These are phyloP conservation scores for Cephus nigrinus DNA, from an alignment of 2,888 invertebrate species.

Conservation along the genomic window DNA sequence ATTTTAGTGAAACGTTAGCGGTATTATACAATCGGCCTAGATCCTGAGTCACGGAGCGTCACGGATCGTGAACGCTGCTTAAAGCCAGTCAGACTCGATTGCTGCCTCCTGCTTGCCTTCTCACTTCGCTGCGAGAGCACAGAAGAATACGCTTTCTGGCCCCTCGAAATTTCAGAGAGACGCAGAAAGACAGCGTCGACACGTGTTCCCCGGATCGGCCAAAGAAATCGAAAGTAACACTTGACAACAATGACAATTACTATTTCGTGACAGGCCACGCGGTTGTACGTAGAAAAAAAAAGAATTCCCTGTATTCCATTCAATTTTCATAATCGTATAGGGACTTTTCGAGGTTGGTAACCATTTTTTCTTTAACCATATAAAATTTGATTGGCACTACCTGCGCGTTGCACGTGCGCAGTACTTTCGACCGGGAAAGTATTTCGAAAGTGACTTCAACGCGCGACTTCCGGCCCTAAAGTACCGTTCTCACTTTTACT, in stretches of 20 bases:
- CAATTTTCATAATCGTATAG: neutral
- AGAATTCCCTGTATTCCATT: neutral
- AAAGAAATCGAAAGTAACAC: neutral
- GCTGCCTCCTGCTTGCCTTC: neutral
- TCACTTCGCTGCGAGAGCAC: neutral
- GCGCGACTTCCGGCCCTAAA: slow-evolving; percentile 18
- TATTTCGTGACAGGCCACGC: neutral
- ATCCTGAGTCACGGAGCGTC: slow-evolving; percentile 65
- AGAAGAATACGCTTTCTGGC: neutral
- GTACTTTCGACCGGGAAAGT: slow-evolving; percentile 27
- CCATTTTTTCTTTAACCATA: neutral
- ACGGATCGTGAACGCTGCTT: slow-evolving; percentile 60
- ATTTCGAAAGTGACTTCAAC: slow-evolving; percentile 43
- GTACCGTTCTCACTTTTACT: neutral
- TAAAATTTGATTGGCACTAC: neutral
- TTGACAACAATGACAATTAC: neutral
- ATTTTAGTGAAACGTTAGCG: slow-evolving; percentile 65
- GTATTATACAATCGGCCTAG: slow-evolving; percentile 66
- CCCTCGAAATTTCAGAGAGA: neutral
- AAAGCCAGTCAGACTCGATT: slow-evolving; percentile 13
- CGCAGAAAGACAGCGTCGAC: neutral
- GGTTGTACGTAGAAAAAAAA: neutral
- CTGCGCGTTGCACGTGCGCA: neutral
- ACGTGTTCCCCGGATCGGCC: neutral
- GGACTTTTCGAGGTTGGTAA: neutral